These are phyloP conservation scores for Lateolabrax maculatus DNA, from an alignment of 2,797 vertebrate genomes.

Conservation along the genomic window DNA sequence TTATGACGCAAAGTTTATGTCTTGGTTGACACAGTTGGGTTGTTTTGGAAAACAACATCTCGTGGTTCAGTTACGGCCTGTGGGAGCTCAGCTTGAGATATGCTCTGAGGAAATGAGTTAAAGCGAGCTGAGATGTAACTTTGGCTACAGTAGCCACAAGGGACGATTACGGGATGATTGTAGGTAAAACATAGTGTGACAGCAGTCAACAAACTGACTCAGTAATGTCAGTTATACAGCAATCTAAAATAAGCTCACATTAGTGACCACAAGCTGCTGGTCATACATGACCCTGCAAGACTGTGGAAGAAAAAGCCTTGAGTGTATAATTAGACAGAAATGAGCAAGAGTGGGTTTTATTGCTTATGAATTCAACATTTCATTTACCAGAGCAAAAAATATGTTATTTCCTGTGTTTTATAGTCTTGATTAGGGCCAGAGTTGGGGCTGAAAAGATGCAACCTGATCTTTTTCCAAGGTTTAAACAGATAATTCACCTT, in stretches of 20 bases:
- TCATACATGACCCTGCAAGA: neutral
- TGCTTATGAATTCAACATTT: neutral
- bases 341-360: neutral
- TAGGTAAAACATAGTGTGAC: neutral
- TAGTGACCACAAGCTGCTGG: neutral
- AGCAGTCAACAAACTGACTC: neutral
- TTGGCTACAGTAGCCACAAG: neutral
- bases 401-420: neutral
- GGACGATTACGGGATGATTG: neutral
- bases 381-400: too few species aligned
- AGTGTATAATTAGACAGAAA: neutral
- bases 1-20: conserved; percentile 3
- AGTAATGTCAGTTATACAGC: neutral
- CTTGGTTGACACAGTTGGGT: neutral
- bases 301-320: neutral
- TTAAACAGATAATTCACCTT: neutral
- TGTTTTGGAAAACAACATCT: neutral
- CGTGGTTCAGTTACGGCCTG: neutral
- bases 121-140: neutral
- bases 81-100: neutral
- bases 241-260: neutral
- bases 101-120: neutral
- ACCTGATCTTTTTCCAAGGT: neutral
- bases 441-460: neutral
- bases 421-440: neutral